A percentile compares a stretch with the other conserved stretches of the same genome.
These are phyloP conservation scores for Discoglossus pictus DNA, from an alignment of 2,797 vertebrate genomes.

Conservation along the genomic window DNA sequence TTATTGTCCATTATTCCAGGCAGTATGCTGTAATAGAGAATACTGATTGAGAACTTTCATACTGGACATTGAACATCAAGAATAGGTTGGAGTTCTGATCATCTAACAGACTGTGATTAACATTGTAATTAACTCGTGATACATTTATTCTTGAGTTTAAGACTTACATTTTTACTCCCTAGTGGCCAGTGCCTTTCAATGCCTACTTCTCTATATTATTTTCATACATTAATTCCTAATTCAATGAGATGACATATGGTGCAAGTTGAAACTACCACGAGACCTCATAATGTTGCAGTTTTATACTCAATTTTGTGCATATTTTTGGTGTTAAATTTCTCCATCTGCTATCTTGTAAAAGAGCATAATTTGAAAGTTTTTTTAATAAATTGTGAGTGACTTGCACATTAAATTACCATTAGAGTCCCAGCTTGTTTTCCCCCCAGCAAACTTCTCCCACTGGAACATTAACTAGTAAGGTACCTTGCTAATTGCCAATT, in stretches of 20 bases:
- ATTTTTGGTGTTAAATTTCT: conserved; percentile 41
- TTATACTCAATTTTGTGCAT: conserved; percentile 34
- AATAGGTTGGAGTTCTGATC: no score
- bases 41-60: no score
- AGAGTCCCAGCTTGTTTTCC: conserved; percentile 44
- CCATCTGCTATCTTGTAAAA: conserved; percentile 42
- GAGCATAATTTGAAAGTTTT: conserved; percentile 33
- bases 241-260: conserved; percentile 40
- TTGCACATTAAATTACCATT: conserved; percentile 49
- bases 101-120: no score
- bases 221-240: conserved; percentile 27
- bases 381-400: conserved; percentile 43
- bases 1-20: no score
- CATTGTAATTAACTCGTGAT: no score
- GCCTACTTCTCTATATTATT: not conserved
- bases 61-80: no score
- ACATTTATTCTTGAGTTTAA: no score
- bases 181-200: conserved; percentile 9
- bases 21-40: no score
- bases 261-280: conserved; percentile 38
- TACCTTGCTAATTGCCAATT: conserved; percentile 48
- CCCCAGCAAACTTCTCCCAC: conserved; percentile 40
- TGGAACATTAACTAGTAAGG: conserved; percentile 43
- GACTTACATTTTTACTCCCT: conserved; percentile 1
- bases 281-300: conserved; percentile 40